These are phyloP conservation scores for Mayetiola destructor DNA, from an alignment of 2,888 invertebrate genomes.

Conservation along the genomic window DNA sequence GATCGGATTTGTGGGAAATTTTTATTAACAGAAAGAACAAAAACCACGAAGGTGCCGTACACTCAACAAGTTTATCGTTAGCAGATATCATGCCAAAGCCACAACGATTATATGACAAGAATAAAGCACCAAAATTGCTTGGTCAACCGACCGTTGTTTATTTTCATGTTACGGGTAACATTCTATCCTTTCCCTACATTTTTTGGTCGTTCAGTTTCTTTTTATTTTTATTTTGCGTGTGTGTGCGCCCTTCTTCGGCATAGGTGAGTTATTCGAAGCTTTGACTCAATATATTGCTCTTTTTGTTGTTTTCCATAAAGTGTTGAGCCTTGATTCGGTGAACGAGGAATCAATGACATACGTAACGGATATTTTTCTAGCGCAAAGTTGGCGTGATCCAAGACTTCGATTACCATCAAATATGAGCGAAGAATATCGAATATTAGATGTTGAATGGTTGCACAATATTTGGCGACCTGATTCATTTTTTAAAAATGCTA, in stretches of 20 bases:
- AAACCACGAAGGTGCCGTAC: not conserved
- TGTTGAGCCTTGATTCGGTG: conserved; percentile 81
- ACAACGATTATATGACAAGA: conserved; percentile 78
- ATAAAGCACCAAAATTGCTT: conserved; percentile 69
- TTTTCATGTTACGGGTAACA: conserved; percentile 64
- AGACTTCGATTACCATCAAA: conserved; percentile 78
- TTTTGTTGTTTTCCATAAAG: not conserved
- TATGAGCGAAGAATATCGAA: conserved; percentile 83
- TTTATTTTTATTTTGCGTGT: no score
- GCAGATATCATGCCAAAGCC: conserved; percentile 71
- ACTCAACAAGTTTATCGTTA: conserved; percentile 49
- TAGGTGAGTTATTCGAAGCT: no score
- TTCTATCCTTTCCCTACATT: no score
- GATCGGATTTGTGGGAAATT: not conserved
- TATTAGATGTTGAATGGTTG: conserved; percentile 78
- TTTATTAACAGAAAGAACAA: not conserved
- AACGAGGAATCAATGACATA: conserved; percentile 94
- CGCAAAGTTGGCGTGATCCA: conserved; percentile 71
- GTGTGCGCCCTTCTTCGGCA: no score
- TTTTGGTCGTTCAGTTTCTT: no score
- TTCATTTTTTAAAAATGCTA: conserved; percentile 87
- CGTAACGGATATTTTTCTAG: conserved; percentile 59
- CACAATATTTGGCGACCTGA: conserved; percentile 83
- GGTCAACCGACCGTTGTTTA: conserved; percentile 80
- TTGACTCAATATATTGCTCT: not conserved